Evolutionary conservation across 2,113 vertebrate genomes (phyloP).

Genomic region (Crotophaga sulcirostris): DNA sequence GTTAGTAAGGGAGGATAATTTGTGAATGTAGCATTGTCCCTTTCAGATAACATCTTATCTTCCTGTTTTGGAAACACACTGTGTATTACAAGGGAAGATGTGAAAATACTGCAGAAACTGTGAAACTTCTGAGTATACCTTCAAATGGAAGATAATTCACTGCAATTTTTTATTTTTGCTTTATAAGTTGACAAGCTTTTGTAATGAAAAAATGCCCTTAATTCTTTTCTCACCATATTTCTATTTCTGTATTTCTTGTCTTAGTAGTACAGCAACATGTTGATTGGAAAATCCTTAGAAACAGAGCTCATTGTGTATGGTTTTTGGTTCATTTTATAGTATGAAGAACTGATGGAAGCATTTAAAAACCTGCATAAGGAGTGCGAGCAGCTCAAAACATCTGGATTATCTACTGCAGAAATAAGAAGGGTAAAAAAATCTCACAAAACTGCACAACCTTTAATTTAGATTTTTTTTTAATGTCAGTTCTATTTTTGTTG

Average conservation of each 20-base stretch:
- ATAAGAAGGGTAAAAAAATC: constrained; percentile 88
- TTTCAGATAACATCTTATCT: not conserved
- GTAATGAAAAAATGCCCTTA: not conserved
- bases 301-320: not conserved
- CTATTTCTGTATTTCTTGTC: not conserved
- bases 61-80: not conserved
- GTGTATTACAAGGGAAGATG: not conserved
- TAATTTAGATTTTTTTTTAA: not conserved
- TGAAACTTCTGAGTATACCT: not conserved
- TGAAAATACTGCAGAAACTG: not conserved
- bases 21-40: not conserved
- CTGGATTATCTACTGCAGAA: constrained; percentile 93
- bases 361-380: constrained; percentile 97
- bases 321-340: constrained; percentile 76
- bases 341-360: constrained; percentile 93
- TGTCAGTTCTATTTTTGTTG: not conserved
- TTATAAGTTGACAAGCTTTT: not conserved
- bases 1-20: not conserved
- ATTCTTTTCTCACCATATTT: not conserved
- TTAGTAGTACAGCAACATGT: not conserved
- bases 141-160: not conserved
- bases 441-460: not conserved
- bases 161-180: not conserved
- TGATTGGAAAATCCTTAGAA: not conserved
- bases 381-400: constrained; percentile 91